These are phyloP conservation scores for Spheniscus humboldti DNA, from an alignment of 2,797 vertebrate genomes.

Conservation along the genomic window DNA sequence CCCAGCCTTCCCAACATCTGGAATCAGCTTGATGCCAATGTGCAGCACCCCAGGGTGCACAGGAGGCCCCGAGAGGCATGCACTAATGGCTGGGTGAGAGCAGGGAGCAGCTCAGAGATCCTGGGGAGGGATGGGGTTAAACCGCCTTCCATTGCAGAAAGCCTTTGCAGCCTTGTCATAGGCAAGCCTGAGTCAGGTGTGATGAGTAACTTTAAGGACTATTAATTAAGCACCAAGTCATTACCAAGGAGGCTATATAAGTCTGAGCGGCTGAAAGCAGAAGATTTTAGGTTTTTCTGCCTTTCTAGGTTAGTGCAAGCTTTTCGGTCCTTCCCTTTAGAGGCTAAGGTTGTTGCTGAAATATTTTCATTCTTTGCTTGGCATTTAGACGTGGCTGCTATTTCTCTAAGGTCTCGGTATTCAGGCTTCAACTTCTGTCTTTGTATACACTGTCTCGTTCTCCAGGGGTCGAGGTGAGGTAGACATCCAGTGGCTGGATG, in stretches of 20 bases:
- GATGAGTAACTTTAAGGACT: not conserved
- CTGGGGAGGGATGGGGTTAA: not conserved
- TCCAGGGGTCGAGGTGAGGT: not conserved
- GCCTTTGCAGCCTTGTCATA: not conserved
- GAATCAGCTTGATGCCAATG: fast-evolving
- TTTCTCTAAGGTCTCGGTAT: not conserved
- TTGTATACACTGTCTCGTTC: fast-evolving
- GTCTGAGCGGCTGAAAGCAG: not conserved
- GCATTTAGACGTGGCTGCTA: not conserved
- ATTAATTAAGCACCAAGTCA: not conserved
- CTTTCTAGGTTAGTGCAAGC: not conserved
- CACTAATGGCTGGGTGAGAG: fast-evolving
- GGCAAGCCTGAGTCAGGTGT: not conserved
- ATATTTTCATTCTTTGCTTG: not conserved
- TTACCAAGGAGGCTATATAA: not conserved
- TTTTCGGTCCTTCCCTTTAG: not conserved
- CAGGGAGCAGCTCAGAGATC: not conserved
- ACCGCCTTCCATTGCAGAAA: not conserved
- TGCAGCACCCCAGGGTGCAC: not conserved
- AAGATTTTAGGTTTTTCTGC: not conserved
- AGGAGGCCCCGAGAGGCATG: fast-evolving
- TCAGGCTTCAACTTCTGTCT: not conserved
- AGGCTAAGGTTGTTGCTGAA: not conserved
- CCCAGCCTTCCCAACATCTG: not conserved
- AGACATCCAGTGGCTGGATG: not conserved